Evolutionary conservation across 2,113 vertebrate genomes (phyloP), one percentile per base, ranked within the genome.

Genomic region (Tichodroma muraria): DNA sequence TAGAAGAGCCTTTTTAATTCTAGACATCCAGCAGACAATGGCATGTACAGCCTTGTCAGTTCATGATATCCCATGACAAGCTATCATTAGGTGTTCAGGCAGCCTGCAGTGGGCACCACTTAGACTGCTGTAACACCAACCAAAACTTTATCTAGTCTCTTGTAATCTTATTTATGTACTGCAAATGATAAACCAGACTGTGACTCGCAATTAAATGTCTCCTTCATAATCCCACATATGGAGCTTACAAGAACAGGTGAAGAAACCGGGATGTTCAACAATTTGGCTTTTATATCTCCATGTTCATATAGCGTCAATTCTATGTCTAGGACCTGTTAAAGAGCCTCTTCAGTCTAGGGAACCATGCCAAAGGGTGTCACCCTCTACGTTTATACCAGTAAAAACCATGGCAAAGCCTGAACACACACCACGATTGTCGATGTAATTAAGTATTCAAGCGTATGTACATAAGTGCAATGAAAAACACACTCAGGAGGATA

Each of bases 351-450:
- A 71, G 11, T 21, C 21, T 22, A 47, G 30, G 80, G 9, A 28
- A 20, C 5, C 17, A n/a, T 53, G 19, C 0, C 1, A 66, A 61
- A 16, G 6, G 5, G 4, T 72, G 21, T 60, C 24, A 60, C 11
- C 17, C 6, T 23, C 56, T 53, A 11, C 15, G 40, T 49, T 54
- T 38, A 22, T 14, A 30, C 1, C 22, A 42, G 19, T 19, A 25
- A 82, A 85, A 64, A 28, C 1, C 15, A n/a, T 12, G 2, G 11
- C 31, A 87, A 73, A 80, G 4, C 24, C 42, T 70, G 40, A 52
- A 78, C 4, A 42, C 7, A 33, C 10, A 50, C 2, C 30, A 22
- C 14, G 19, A 25, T 23, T 68, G 2, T 19, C 33, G n/a, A 8
- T 37, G 49, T 4, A 8, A 25, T 60, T 35, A 35, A 25, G 5